These are phyloP conservation scores for Drosophila lowei DNA, from an alignment of 1,140 invertebrate genomes.

Conservation along the genomic window DNA sequence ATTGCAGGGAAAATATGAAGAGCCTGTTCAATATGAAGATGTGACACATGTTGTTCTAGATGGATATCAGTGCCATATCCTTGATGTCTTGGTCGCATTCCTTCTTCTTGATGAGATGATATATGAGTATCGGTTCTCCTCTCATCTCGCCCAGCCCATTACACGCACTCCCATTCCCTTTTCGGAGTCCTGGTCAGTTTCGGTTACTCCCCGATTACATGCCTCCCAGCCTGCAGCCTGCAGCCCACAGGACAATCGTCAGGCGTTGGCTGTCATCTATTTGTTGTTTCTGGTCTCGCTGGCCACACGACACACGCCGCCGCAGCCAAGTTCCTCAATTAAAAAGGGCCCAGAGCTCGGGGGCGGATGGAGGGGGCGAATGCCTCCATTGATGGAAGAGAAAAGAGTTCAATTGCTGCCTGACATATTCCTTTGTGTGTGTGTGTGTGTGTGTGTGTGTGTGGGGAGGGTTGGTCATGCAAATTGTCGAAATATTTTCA, in stretches of 20 bases:
- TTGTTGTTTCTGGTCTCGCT: constrained; percentile 61
- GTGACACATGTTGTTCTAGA: no score
- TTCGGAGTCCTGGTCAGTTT: neutral
- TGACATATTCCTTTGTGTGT: constrained; percentile 77
- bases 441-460: neutral
- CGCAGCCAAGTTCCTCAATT: constrained; percentile 69
- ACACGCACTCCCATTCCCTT: constrained; percentile 1
- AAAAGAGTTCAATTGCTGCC: constrained; percentile 76
- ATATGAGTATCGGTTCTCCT: no score
- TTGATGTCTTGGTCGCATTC: no score
- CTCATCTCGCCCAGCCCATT: no score
- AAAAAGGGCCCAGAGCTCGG: constrained; percentile 53
- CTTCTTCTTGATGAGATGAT: no score
- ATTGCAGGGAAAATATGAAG: no score
- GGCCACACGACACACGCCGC: constrained; percentile 74
- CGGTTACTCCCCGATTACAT: neutral
- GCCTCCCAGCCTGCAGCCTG: constrained; percentile 24
- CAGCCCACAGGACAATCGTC: constrained; percentile 49
- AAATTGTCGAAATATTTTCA: constrained; percentile 81
- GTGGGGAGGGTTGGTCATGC: constrained; percentile 47
- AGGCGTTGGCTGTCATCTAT: constrained; percentile 49
- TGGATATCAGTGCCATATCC: no score
- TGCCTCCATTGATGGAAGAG: constrained; percentile 40
- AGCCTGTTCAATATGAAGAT: no score
- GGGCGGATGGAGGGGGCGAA: constrained; percentile 25